Evolutionary conservation across 1,140 invertebrate genomes (phyloP).

Genomic region (Ostrea edulis): DNA sequence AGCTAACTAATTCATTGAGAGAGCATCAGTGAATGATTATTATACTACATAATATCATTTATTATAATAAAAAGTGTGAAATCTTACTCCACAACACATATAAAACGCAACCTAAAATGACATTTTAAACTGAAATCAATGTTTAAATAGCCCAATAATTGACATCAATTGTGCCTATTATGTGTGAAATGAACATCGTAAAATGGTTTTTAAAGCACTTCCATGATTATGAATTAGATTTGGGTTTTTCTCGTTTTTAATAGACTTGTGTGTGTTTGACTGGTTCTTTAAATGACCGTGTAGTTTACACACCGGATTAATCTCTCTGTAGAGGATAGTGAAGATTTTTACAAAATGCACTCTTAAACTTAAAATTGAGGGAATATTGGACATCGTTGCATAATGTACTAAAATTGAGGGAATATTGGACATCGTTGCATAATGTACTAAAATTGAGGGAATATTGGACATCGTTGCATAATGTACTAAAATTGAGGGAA

Average conservation of each 20-base stretch:
- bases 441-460: too few species aligned
- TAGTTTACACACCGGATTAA: background rate
- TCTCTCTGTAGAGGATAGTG: too few species aligned
- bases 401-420: too few species aligned
- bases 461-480: too few species aligned
- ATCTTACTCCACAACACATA: background rate
- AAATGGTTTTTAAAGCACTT: background rate
- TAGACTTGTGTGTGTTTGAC: background rate
- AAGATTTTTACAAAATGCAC: too few species aligned
- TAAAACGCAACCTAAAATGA: background rate
- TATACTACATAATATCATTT: too few species aligned
- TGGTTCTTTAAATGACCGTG: background rate
- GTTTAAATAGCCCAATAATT: slow-evolving; percentile 12
- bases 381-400: too few species aligned
- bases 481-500: too few species aligned
- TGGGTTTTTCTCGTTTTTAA: background rate
- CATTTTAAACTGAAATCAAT: slow-evolving; percentile 22
- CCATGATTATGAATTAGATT: background rate
- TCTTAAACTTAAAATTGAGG: too few species aligned
- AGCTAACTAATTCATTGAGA: too few species aligned
- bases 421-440: too few species aligned
- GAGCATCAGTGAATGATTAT: too few species aligned
- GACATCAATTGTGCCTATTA: background rate
- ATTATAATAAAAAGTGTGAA: background rate
- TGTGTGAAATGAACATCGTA: background rate